Base-by-base conservation (phyloP, 2,888 invertebrate genomes). In the Neoaliturus tenellus region DNA sequence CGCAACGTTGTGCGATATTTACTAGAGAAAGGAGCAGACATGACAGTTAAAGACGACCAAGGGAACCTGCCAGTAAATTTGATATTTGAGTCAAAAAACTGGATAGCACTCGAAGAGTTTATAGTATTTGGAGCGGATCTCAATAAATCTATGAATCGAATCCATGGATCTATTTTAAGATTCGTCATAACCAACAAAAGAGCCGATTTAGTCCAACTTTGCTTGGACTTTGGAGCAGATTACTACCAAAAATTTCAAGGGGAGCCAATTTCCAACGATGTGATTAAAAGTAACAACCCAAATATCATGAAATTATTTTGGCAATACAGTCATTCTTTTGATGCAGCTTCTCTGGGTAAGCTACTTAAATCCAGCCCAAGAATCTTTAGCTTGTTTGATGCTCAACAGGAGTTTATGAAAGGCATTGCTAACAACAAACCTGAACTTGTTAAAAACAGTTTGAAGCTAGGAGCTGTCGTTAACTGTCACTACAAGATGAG, bases 1-100 rank as follows among this genome's bases (percentile, higher is more conserved):
- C 25, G 62, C 8, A 28, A 75, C 12, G 48, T 75, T 28, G 28
- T 75, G 0, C 23, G 25, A n/a, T 44, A n/a, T 25, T 20, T 75
- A 12, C 48, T 75, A 48, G 48, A 75, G 28, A 75, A 75, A 12
- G 48, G 44, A 25, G 75, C 75, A 28, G 41, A 41, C n/a, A 75
- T 23, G 3, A 48, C 25, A 48, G 2, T 28, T 0, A 75, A 71
- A 62, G 62, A 62, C 31, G 2, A 20, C 31, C 28, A 62, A 4
- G 62, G 62, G 31, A 28, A 28, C 14, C 31, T 62, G 62, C 62
- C 62, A 28, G n/a, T 62, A 14, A 28, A 62, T 1, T 5, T 0
- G 20, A 20, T 25, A 39, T 39, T 71, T 14, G 3, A 1, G 4
- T 71, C 71, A 1, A 71, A 39, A 41, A 71, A 71, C 39, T 71